Percentiles rank a stretch among this genome's conserved stretches.
Evolutionary conservation across 2,888 invertebrate species (phyloP).

Genomic region (Mylabris sibirica): DNA sequence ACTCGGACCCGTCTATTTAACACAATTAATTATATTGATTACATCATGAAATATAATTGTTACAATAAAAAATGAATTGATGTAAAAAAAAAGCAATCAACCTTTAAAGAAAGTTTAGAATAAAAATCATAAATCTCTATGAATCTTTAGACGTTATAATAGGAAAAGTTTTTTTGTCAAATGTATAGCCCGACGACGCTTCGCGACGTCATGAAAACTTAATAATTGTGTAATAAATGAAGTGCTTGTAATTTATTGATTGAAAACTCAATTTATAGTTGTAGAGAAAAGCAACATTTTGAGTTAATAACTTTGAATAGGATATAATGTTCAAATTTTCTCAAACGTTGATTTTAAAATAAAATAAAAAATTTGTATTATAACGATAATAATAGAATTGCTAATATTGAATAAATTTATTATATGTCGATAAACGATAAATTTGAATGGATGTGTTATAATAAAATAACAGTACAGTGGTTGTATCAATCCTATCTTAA

Average conservation of each 20-base stretch:
- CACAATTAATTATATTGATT: constrained; percentile 16
- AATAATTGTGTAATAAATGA: constrained; percentile 47
- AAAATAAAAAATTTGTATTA: neutral
- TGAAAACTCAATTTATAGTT: constrained; percentile 43
- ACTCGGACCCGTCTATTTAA: constrained; percentile 44
- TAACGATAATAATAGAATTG: neutral
- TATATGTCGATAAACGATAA: constrained; percentile 30
- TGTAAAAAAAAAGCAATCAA: constrained; percentile 13
- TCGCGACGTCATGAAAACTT: constrained; percentile 42
- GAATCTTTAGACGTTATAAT: constrained; percentile 35
- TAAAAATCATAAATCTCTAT: constrained; percentile 36
- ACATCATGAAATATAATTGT: neutral
- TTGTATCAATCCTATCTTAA: constrained; percentile 29
- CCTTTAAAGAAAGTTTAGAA: constrained; percentile 20
- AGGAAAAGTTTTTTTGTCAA: constrained; percentile 36
- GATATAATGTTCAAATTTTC: constrained; percentile 17
- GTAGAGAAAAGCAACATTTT: constrained; percentile 30
- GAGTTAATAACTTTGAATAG: constrained; percentile 14
- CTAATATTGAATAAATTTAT: constrained; percentile 18
- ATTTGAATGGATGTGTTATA: constrained; percentile 27
- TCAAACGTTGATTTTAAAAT: neutral
- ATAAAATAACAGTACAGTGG: constrained; percentile 24
- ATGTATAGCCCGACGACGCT: constrained; percentile 34
- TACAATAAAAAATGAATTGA: neutral
- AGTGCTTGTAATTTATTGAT: constrained; percentile 45